Evolutionary conservation across 2,888 invertebrate genomes (phyloP).

Genomic region (Podabrus alpinus): DNA sequence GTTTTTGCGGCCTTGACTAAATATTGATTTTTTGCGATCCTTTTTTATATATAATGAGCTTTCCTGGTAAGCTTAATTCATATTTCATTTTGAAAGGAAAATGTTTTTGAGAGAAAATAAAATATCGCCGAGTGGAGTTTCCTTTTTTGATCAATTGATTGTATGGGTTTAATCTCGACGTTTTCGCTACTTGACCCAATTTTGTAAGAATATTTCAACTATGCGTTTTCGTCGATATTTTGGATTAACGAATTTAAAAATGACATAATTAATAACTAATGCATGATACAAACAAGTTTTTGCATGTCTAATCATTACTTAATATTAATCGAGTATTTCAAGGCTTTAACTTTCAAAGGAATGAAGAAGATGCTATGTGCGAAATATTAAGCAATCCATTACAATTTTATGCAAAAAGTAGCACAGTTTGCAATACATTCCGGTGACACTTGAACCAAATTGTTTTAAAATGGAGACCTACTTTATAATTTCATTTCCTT

Average conservation of each 20-base stretch:
- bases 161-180: not conserved
- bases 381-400: not conserved
- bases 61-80: not conserved
- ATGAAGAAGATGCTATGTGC: slow-evolving; percentile 1
- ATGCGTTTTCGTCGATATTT: not conserved
- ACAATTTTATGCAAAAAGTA: slow-evolving; percentile 10
- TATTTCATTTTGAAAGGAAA: not conserved
- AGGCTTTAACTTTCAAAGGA: slow-evolving; percentile 3
- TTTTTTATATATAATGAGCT: not conserved
- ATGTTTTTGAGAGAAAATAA: not conserved
- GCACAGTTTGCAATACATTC: slow-evolving; percentile 22
- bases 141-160: not conserved
- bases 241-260: not conserved
- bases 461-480: not conserved
- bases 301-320: not conserved
- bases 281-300: not conserved
- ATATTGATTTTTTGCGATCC: slow-evolving; percentile 1
- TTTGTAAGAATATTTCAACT: not conserved
- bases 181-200: not conserved
- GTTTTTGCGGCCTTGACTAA: not conserved
- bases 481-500: slow-evolving; percentile 7
- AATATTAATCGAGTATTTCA: not conserved
- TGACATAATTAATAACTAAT: not conserved
- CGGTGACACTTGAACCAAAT: slow-evolving; percentile 12
- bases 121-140: not conserved